Conservation (phyloP, 2,797 vertebrate genomes). For the Cyclura pinguis region DNA sequence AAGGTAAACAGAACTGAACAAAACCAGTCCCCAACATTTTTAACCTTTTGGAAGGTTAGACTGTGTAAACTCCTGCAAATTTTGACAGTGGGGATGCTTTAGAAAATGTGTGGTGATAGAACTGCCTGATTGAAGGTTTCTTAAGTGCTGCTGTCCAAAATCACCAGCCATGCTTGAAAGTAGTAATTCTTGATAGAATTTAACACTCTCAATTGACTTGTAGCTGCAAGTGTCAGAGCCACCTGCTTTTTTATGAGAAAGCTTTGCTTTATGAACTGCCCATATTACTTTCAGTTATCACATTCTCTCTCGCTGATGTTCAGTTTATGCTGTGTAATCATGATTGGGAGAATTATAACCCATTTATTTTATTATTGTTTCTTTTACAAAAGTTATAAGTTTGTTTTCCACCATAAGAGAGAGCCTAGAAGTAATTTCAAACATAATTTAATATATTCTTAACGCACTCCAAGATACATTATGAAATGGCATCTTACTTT, state of each 20-base stretch:
- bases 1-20: constrained; percentile 28
- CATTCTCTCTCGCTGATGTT: constrained; percentile 26
- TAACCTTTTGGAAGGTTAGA: constrained; percentile 58
- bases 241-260: constrained; percentile 71
- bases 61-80: constrained; percentile 59
- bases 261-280: constrained; percentile 62
- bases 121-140: constrained; percentile 77
- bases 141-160: constrained; percentile 77
- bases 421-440: neutral
- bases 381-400: neutral
- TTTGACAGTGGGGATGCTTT: constrained; percentile 67
- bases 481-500: neutral
- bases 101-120: constrained; percentile 72
- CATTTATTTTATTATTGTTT: constrained; percentile 19
- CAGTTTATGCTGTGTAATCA: constrained; percentile 44
- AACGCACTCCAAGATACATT: neutral
- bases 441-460: neutral
- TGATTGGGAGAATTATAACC: constrained; percentile 44
- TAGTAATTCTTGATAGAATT: constrained; percentile 75
- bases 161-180: constrained; percentile 74
- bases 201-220: constrained; percentile 71
- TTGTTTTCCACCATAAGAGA: neutral
- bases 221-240: constrained; percentile 75
- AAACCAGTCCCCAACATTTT: constrained; percentile 51
- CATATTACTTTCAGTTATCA: constrained; percentile 59